Percentiles rank a stretch among this genome's conserved stretches.
Conservation (phyloP, 1,140 invertebrate genomes). For the Papilio aristodemus region DNA sequence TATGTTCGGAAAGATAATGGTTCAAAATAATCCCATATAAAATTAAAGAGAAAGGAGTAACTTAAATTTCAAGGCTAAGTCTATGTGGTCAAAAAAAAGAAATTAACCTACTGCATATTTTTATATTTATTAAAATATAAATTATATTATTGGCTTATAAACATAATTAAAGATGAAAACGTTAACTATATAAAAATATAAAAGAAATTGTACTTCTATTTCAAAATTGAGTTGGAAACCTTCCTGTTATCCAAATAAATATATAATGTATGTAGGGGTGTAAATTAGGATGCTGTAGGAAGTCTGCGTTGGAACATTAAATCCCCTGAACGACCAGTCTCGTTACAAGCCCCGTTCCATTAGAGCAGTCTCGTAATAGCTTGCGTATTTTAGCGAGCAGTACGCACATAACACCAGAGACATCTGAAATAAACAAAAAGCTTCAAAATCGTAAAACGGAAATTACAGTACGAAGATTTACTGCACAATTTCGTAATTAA, state of each 20-base stretch:
- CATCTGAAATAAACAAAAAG: slow-evolving; percentile 18
- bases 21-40: neutral
- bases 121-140: too few species aligned
- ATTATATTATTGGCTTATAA: too few species aligned
- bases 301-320: slow-evolving; percentile 16
- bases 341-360: slow-evolving; percentile 12
- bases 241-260: neutral
- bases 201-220: too few species aligned
- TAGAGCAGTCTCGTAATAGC: slow-evolving; percentile 17
- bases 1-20: neutral
- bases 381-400: slow-evolving; percentile 7
- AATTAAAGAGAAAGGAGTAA: too few species aligned
- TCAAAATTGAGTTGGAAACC: neutral
- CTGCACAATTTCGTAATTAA: neutral
- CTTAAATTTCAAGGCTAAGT: too few species aligned
- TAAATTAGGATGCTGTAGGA: slow-evolving; percentile 11
- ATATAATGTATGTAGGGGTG: neutral
- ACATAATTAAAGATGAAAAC: too few species aligned
- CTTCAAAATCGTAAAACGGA: slow-evolving; percentile 11
- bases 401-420: slow-evolving; percentile 1
- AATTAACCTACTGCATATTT: too few species aligned
- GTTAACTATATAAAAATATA: too few species aligned
- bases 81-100: too few species aligned
- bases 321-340: slow-evolving; percentile 13
- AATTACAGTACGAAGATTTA: slow-evolving; percentile 1